Base-by-base conservation (phyloP, 2,797 vertebrate genomes). In the Gymnopithys bicolor region DNA sequence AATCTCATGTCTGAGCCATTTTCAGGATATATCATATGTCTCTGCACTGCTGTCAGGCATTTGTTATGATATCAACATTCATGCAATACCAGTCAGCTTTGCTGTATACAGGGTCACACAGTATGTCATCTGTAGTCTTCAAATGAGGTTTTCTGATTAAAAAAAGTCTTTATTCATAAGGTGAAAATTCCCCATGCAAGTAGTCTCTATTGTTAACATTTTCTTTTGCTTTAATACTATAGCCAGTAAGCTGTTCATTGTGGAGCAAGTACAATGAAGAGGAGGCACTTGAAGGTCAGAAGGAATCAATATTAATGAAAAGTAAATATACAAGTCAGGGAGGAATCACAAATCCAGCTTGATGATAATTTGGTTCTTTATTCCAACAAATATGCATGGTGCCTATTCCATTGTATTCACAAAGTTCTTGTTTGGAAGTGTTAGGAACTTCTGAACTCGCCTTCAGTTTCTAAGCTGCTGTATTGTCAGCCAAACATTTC, bases 291-390 rank as follows among this genome's bases (percentile, higher is more conserved):
- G 58, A 93, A 95, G 92, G 89, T 95, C 93, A 96, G 56, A 75
- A 92, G 48, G 82, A 95, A 94, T 92, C 87, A 95, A 59, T 93
- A 91, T 84, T 95, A 96, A 89, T 94, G 89, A 95, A 95, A 96
- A 95, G 64, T 89, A 95, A 95, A 95, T 93, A 95, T 48, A 77
- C 46, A 86, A 95, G 87, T 92, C 87, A 93, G 78, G 43, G 43
- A 93, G 87, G 76, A 95, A 94, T 96, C 86, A 93, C 89, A 95
- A 90, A 93, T 81, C 24, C 90, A 95, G 82, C 84, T 94, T 96
- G 94, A 95, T 86, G 66, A 48, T 94, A 94, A 92, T 94, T 94
- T 78, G 55, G 4, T 14, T 94, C 94, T 94, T 93, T 89, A 92
- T 93, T 93, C 82, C 73, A 86, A 69, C 58, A 96, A 94, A 93